Evolutionary conservation across 2,113 vertebrate genomes (phyloP).

Genomic region (Chlorodrepanis virens): DNA sequence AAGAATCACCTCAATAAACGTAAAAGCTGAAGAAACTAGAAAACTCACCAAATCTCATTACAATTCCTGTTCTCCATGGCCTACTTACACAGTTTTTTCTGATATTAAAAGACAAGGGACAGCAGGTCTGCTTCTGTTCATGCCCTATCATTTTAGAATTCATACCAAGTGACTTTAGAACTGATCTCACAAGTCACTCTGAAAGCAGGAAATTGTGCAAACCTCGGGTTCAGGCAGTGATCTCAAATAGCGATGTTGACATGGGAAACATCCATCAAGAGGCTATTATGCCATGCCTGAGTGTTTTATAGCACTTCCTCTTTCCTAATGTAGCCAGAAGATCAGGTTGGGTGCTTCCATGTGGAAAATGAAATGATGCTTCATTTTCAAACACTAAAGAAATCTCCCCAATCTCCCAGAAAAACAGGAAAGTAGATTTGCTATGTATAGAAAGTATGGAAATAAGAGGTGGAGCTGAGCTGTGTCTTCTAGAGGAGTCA

Average conservation of each 20-base stretch:
- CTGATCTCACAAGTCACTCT: neutral
- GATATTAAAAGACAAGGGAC: neutral
- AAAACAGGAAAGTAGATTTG: neutral
- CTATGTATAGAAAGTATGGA: neutral
- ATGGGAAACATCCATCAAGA: neutral
- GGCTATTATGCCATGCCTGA: neutral
- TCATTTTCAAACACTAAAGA: neutral
- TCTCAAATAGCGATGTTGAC: neutral
- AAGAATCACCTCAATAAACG: neutral
- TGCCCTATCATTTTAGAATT: neutral
- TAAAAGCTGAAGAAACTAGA: neutral
- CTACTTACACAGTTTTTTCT: neutral
- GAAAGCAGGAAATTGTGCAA: neutral
- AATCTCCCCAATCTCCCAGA: neutral
- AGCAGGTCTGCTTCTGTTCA: neutral
- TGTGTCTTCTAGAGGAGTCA: neutral
- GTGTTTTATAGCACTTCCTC: neutral
- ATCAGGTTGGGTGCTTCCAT: neutral
- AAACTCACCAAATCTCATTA: neutral
- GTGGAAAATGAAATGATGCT: neutral
- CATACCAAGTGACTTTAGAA: neutral
- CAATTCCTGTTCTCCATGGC: neutral
- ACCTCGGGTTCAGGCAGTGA: neutral
- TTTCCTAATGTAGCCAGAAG: neutral
- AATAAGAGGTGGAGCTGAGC: neutral